Evolutionary conservation across 2,888 invertebrate species (phyloP).

Genomic region (Leptopilina drosophilae): DNA sequence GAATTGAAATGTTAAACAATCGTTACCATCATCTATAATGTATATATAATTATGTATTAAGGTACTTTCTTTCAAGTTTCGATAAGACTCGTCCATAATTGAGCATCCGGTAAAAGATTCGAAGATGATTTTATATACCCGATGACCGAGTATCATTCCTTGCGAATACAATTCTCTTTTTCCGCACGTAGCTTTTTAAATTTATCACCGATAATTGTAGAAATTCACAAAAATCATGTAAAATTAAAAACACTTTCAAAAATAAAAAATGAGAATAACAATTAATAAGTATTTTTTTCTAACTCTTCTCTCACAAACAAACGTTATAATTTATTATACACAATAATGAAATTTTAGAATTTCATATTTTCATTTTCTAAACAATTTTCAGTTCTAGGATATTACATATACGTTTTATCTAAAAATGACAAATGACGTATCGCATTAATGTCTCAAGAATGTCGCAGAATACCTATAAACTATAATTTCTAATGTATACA

Average conservation of each 20-base stretch:
- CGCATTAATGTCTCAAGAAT: slow-evolving; percentile 60
- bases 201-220: slow-evolving; percentile 56
- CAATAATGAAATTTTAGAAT: slow-evolving; percentile 34
- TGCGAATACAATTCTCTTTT: too few species aligned
- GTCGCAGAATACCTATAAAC: slow-evolving; percentile 8
- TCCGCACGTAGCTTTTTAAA: neutral
- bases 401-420: slow-evolving; percentile 9
- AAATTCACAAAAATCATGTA: slow-evolving; percentile 32
- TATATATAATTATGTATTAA: slow-evolving; percentile 58
- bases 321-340: slow-evolving; percentile 30
- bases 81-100: slow-evolving; percentile 57
- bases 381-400: slow-evolving; percentile 34
- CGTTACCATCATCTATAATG: slow-evolving; percentile 70
- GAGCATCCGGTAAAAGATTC: too few species aligned
- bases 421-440: slow-evolving; percentile 51
- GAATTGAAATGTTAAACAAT: slow-evolving; percentile 73
- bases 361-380: slow-evolving; percentile 41
- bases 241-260: slow-evolving; percentile 37
- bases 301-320: slow-evolving; percentile 17
- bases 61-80: slow-evolving; percentile 72
- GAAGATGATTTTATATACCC: too few species aligned
- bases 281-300: slow-evolving; percentile 9
- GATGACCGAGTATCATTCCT: too few species aligned
- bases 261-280: slow-evolving; percentile 18
- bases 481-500: slow-evolving; percentile 8